phyloP scores from a whole-genome alignment of 2,113 vertebrate genomes.

The Physeter macrocephalus region DNA sequence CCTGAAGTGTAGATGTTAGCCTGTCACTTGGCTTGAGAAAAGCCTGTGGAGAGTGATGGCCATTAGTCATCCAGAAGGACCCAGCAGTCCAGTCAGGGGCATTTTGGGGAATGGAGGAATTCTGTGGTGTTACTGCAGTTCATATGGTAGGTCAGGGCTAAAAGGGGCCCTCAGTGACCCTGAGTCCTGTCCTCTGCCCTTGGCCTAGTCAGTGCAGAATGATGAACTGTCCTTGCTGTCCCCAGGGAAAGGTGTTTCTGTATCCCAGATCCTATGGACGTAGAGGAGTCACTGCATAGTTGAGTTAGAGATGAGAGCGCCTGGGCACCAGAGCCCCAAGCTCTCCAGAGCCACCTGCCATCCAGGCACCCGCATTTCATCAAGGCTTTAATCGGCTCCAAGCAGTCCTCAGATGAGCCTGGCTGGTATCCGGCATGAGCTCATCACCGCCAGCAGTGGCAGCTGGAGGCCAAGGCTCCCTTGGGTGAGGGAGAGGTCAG shows the following conservation, averaged over 20 bases:
- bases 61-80: background rate
- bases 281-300: background rate
- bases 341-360: constrained; percentile 55
- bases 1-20: background rate
- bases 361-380: constrained; percentile 64
- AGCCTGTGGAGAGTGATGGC: background rate
- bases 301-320: constrained; percentile 35
- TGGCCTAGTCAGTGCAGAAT: background rate
- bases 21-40: background rate
- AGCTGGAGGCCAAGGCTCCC: constrained; percentile 57
- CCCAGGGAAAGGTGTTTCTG: background rate
- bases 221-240: background rate
- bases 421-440: constrained; percentile 71
- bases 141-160: background rate
- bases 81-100: background rate
- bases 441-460: constrained; percentile 61
- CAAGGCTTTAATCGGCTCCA: constrained; percentile 67
- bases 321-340: constrained; percentile 49
- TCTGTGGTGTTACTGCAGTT: background rate
- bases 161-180: background rate
- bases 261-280: background rate
- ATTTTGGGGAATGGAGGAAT: background rate
- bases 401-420: constrained; percentile 64
- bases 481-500: constrained; percentile 71
- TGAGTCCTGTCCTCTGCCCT: background rate